Evolutionary conservation across 2,888 invertebrate genomes (phyloP).

Genomic region (Stomorhina lunata): DNA sequence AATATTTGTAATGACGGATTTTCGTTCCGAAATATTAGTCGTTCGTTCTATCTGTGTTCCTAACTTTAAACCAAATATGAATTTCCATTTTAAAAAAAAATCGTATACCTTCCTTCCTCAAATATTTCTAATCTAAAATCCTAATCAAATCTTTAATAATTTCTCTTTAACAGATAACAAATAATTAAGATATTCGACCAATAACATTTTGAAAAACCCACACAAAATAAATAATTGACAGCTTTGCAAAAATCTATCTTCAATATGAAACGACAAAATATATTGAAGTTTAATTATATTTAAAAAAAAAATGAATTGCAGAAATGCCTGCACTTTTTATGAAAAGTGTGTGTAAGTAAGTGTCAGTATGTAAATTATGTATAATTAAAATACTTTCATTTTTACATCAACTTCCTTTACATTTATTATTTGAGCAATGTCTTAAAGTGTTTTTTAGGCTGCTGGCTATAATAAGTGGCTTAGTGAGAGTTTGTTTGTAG

Average conservation of each 20-base stretch:
- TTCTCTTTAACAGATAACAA: too few species aligned
- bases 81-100: too few species aligned
- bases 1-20: too few species aligned
- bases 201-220: too few species aligned
- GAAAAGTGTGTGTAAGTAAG: not conserved
- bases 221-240: not conserved
- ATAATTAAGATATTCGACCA: too few species aligned
- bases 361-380: not conserved
- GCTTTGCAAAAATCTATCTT: not conserved
- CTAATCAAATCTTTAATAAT: too few species aligned
- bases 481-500: slow-evolving; percentile 26
- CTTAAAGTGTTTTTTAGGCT: not conserved
- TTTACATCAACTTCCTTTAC: slow-evolving; percentile 39
- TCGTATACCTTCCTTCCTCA: too few species aligned
- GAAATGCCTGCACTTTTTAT: not conserved
- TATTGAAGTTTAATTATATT: not conserved
- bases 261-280: too few species aligned
- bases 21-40: too few species aligned
- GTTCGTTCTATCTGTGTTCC: too few species aligned
- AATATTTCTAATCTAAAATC: too few species aligned
- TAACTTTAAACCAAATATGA: too few species aligned
- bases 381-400: slow-evolving; percentile 57
- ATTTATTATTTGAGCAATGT: slow-evolving; percentile 13
- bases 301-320: not conserved
- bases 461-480: not conserved